Conservation (phyloP, 2,797 vertebrate species). For the Pseudocheirus occidentalis region DNA sequence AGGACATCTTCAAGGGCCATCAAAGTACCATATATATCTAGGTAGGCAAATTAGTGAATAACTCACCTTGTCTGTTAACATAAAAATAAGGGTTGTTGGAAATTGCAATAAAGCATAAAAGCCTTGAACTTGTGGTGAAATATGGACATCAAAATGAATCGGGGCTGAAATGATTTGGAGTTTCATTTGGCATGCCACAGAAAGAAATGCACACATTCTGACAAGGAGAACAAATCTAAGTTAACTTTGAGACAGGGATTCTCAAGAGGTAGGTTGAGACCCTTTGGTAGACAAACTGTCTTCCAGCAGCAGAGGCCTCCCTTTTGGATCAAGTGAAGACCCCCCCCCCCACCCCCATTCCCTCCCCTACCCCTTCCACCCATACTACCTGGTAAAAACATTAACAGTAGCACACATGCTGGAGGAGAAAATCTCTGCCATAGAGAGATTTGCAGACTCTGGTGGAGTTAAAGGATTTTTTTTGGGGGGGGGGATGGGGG, state of each 20-base stretch:
- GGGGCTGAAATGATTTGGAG: conserved; percentile 45
- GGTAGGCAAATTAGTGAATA: conserved; percentile 67
- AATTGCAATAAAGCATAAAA: conserved; percentile 58
- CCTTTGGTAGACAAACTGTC: conserved; percentile 41
- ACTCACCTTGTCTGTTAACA: conserved; percentile 63
- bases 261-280: conserved; percentile 32
- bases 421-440: conserved; percentile 80
- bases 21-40: conserved; percentile 51
- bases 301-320: conserved; percentile 38
- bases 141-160: conserved; percentile 34
- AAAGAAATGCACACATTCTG: neutral
- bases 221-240: conserved; percentile 12
- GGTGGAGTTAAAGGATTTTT: conserved; percentile 84
- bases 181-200: conserved; percentile 56
- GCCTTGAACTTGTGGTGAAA: conserved; percentile 62
- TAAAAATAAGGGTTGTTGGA: conserved; percentile 54
- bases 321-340: conserved; percentile 18
- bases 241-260: conserved; percentile 52
- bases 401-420: conserved; percentile 77
- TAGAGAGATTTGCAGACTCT: conserved; percentile 82
- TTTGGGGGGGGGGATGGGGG: conserved; percentile 82
- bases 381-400: conserved; percentile 81
- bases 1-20: conserved; percentile 61
- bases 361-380: neutral
- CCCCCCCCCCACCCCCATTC: neutral